Evolutionary conservation across 2,113 vertebrate species (phyloP).

Genomic region (Gymnogyps californianus): DNA sequence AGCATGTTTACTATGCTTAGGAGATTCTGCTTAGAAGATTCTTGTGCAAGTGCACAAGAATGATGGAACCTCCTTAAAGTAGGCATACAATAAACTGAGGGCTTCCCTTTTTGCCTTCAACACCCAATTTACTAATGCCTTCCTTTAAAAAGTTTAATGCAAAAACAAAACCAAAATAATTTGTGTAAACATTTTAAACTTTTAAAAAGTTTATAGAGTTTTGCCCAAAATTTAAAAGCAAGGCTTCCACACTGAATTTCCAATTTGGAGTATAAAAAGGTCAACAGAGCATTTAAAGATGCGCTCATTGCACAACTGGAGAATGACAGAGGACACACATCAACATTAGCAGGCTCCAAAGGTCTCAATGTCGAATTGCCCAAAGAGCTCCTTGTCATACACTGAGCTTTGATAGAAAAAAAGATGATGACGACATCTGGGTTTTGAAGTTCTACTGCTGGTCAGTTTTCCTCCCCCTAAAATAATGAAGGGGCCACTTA

Average conservation of each 20-base stretch:
- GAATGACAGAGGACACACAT: neutral
- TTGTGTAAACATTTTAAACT: neutral
- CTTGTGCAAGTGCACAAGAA: neutral
- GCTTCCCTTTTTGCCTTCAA: neutral
- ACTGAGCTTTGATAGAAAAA: neutral
- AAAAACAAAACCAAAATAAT: neutral
- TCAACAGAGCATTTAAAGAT: neutral
- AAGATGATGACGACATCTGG: fast-evolving
- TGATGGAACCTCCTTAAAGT: neutral
- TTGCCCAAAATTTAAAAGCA: neutral
- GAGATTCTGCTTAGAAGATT: neutral
- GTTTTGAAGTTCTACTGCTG: neutral
- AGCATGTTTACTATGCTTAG: neutral
- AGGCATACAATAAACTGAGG: neutral
- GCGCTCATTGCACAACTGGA: neutral
- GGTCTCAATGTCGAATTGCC: neutral
- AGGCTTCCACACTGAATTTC: neutral
- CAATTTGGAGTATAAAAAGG: neutral
- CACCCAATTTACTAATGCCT: neutral
- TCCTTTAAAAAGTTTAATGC: neutral
- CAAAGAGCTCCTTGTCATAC: neutral
- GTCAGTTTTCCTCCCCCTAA: neutral
- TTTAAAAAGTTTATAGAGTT: neutral
- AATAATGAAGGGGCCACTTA: neutral
- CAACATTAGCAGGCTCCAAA: neutral